Evolutionary conservation across 2,888 invertebrate genomes (phyloP), one percentile per base, ranked within the genome.

Genomic region (Idaea dimidiata): DNA sequence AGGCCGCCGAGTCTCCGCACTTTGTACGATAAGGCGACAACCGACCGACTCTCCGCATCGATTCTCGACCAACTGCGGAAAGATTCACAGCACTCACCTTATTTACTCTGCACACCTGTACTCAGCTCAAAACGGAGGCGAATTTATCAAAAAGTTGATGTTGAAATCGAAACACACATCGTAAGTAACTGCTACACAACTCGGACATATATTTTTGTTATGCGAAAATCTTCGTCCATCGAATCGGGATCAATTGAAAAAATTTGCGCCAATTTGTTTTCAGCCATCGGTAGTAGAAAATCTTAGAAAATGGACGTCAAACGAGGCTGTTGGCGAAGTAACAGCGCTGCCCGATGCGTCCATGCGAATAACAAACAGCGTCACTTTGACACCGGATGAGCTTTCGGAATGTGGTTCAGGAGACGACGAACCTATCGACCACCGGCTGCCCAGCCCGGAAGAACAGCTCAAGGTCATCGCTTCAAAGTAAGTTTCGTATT

Each of bases 161-260:
- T 97, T 74, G 97, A 97, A 84, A 97, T 97, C 80, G 97, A 97
- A 92, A 97, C 97, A 66, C 94, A 96, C 90, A 94, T 97, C 94
- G 97, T 97, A 91, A 96, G 96, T 94, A 68, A 43, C 43, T 43
- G 8, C 43, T 43, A 43, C 43, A 43, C 10, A 8, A 10, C 43
- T 43, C 10, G 14, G 14, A 6, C 0, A 8, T 14, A 43, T 43
- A 43, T 43, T 14, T 43, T 43, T 43, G 10, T 6, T 43, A 14
- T 43, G 43, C 8, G 7, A 10, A 43, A 43, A 14, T 43, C 43
- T 43, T 43, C 14, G 43, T 8, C 10, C 14, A 32, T 32, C 10
- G 4, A 4, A 32, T 32, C 32, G 7, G 2, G 14, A 43, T 43
- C 43, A 24, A 24, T 24, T 1, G 5, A 24, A 5, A 24, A 1